phyloP scores from a whole-genome alignment of 2,888 invertebrate species.

The Cryptocephalus primarius region DNA sequence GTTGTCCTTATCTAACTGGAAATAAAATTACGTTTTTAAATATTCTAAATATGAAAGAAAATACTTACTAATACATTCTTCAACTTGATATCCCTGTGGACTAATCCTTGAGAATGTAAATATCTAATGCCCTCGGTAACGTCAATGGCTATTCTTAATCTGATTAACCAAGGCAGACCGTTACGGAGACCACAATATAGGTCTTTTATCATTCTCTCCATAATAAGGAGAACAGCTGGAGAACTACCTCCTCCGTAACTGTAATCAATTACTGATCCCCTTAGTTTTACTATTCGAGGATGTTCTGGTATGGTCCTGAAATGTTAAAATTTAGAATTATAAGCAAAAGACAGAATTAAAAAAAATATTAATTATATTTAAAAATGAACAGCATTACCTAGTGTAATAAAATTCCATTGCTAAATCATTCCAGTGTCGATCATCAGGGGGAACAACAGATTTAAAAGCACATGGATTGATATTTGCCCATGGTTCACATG shows the following conservation, averaged over 20 bases:
- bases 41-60: not conserved
- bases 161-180: conserved; percentile 50
- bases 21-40: conserved; percentile 2
- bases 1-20: conserved; percentile 53
- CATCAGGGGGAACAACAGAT: conserved; percentile 80
- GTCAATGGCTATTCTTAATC: conserved; percentile 66
- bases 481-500: conserved; percentile 65
- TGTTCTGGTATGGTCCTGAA: conserved; percentile 69
- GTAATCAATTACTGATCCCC: conserved; percentile 74
- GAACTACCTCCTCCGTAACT: conserved; percentile 56
- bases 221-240: conserved; percentile 70
- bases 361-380: too few species aligned
- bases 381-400: conserved; percentile 43
- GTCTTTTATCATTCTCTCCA: conserved; percentile 63
- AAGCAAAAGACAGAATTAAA: too few species aligned
- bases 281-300: conserved; percentile 62
- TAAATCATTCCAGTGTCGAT: conserved; percentile 79
- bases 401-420: conserved; percentile 89
- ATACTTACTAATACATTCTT: conserved; percentile 69
- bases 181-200: conserved; percentile 64
- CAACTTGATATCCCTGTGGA: conserved; percentile 81
- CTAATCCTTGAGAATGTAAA: conserved; percentile 77
- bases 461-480: conserved; percentile 72
- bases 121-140: conserved; percentile 81
- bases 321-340: not conserved